Evolutionary conservation across 2,888 invertebrate genomes (phyloP).

Genomic region (Amiota communis): DNA sequence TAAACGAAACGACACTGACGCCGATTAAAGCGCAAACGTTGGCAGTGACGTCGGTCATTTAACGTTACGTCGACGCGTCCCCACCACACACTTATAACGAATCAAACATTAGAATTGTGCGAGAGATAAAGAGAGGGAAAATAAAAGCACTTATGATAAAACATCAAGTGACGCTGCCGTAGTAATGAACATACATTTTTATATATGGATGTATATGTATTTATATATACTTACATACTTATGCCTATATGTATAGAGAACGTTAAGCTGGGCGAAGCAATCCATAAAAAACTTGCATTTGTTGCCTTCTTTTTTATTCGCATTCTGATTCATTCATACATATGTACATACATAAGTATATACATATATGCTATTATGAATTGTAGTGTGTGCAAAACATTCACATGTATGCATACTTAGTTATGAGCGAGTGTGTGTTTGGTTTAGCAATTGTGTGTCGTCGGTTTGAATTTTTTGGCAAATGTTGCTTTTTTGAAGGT

Average conservation of each 20-base stretch:
- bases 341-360: constrained; percentile 37
- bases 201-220: too few species aligned
- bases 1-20: constrained; percentile 25
- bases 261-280: constrained; percentile 65
- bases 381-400: constrained; percentile 32
- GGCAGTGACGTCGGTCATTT: constrained; percentile 28
- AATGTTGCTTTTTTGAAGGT: constrained; percentile 71
- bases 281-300: constrained; percentile 53
- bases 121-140: neutral
- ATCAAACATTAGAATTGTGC: neutral
- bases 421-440: constrained; percentile 41
- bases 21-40: constrained; percentile 15
- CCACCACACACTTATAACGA: constrained; percentile 33
- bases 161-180: constrained; percentile 4
- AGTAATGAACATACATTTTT: constrained; percentile 17
- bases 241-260: constrained; percentile 35
- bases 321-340: constrained; percentile 23
- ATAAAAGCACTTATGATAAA: neutral
- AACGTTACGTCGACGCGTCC: constrained; percentile 43
- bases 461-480: constrained; percentile 58
- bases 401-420: constrained; percentile 22
- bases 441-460: constrained; percentile 33
- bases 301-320: constrained; percentile 59
- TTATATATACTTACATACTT: constrained; percentile 36
- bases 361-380: constrained; percentile 3